Evolutionary conservation across 2,888 invertebrate genomes (phyloP), one percentile per base, ranked within the genome.

Genomic region (Sympetrum striolatum): DNA sequence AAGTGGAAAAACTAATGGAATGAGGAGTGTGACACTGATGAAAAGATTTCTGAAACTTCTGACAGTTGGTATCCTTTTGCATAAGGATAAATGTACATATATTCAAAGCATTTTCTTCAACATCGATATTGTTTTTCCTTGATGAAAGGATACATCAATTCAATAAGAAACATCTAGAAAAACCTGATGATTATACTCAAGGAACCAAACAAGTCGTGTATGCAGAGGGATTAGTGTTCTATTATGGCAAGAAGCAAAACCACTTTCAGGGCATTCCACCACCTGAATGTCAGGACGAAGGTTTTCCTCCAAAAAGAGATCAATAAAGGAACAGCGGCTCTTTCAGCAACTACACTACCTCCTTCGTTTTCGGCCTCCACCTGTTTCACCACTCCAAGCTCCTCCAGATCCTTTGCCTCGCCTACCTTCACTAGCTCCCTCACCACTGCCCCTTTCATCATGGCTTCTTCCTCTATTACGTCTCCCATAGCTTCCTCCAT

Each of bases 381-480:
- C 39, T 2, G n/a, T 44, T 22, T 53, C 86, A 2, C 86, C 86
- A 4, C 64, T 22, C 58, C 10, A 58, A 0, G 53, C 82, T 6
- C 58, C 82, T 31, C 82, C 82, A 25, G 53, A 31, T 0, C 82
- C 82, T 60, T 64, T 86, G 35, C 86, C 64, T 2, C 86, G 37
- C n/a, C 86, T 64, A 18, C 35, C 86, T 31, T 64, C 86, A 4
- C 60, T 60, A 22, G 22, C 18, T 35, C 60, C 86, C 5, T 86
- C 86, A 10, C 86, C 86, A 35, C 82, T 82, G 15, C 82, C 82
- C 15, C 82, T 48, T n/a, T 86, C 86, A 22, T 86, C 81, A 12
- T 48, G 60, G 8, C 86, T 86, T 12, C 86, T 58, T 12, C 60
- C 86, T 10, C 86, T 31, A 39, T 86, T 86, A 6, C 86, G 86